phyloP scores from a whole-genome alignment of 2,888 invertebrate genomes.

The Noctua comes region DNA sequence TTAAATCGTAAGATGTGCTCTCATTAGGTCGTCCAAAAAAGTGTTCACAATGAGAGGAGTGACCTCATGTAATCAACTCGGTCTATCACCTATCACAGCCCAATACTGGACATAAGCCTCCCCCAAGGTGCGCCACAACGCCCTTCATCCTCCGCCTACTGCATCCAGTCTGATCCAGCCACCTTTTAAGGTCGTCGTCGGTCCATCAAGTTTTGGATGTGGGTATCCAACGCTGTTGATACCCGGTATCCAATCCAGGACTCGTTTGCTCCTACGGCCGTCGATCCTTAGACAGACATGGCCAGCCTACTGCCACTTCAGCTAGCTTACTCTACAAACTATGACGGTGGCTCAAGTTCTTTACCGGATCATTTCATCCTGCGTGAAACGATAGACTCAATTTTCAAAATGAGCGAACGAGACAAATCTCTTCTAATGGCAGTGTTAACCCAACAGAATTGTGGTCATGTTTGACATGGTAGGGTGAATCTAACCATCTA shows the following conservation, averaged over 20 bases:
- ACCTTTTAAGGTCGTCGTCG: background rate
- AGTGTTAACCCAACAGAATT: background rate
- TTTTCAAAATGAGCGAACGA: background rate
- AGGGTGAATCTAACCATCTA: background rate
- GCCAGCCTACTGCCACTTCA: background rate
- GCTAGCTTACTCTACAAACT: background rate
- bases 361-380: background rate
- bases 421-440: background rate
- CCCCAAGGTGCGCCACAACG: background rate
- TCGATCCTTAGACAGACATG: background rate
- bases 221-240: background rate
- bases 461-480: background rate
- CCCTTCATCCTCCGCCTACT: background rate
- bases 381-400: background rate
- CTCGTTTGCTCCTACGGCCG: rapidly evolving
- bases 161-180: background rate
- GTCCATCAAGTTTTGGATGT: background rate
- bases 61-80: background rate
- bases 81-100: background rate
- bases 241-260: background rate
- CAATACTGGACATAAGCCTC: background rate
- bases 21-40: background rate
- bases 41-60: background rate
- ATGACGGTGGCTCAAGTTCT: background rate
- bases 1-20: background rate